Evolutionary conservation across 2,888 invertebrate species (phyloP).

Genomic region (Thera obeliscata): DNA sequence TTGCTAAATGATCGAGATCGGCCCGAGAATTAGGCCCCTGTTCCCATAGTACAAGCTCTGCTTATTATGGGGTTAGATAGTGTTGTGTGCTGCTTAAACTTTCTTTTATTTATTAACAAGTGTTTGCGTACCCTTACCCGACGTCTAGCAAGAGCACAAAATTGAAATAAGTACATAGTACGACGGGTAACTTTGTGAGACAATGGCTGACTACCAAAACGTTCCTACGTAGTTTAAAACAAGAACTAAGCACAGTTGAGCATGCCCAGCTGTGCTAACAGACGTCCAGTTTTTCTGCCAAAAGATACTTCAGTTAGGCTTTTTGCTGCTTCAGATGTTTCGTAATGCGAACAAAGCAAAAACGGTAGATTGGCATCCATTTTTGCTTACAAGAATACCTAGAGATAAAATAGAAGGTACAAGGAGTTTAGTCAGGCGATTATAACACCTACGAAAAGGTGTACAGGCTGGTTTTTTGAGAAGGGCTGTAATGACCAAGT

Average conservation of each 20-base stretch:
- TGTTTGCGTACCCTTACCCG: too few species aligned
- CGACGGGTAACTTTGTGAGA: background rate
- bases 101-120: too few species aligned
- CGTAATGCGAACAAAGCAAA: constrained; percentile 17
- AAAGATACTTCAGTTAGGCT: constrained; percentile 18
- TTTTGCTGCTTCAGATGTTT: constrained; percentile 28
- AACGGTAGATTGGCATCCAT: constrained; percentile 22
- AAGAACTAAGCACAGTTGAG: constrained; percentile 25
- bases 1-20: too few species aligned
- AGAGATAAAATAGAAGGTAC: background rate
- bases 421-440: background rate
- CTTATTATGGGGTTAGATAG: too few species aligned
- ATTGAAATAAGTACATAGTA: too few species aligned
- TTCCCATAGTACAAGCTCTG: too few species aligned
- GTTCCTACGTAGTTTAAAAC: constrained; percentile 26
- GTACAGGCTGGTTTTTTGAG: too few species aligned
- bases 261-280: constrained; percentile 28
- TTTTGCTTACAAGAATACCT: constrained; percentile 10
- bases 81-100: too few species aligned
- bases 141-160: background rate
- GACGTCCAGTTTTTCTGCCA: constrained; percentile 28
- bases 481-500: too few species aligned
- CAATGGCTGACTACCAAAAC: constrained; percentile 16
- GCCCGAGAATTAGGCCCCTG: too few species aligned
- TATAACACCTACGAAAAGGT: too few species aligned